These are phyloP conservation scores for Masticophis lateralis DNA, from an alignment of 2,797 vertebrate species.

Conservation along the genomic window DNA sequence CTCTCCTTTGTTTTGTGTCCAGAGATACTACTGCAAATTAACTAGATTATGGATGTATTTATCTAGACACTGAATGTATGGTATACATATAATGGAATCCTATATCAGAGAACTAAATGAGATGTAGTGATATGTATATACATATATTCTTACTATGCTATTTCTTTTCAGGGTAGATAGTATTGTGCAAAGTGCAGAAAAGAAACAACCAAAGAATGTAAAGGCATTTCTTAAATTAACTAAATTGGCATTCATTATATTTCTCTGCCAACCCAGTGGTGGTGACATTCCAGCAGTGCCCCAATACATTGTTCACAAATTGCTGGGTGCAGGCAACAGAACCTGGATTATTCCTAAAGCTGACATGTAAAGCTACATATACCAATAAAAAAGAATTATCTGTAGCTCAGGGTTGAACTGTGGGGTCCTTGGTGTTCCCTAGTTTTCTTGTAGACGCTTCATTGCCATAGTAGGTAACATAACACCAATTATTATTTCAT, in stretches of 20 bases:
- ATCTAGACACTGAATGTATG: neutral
- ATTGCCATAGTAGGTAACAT: neutral
- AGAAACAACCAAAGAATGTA: neutral
- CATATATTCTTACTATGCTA: neutral
- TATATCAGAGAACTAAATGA: neutral
- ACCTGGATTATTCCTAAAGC: neutral
- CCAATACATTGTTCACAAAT: neutral
- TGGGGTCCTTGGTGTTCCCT: neutral
- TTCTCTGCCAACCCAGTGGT: neutral
- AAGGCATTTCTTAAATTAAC: neutral
- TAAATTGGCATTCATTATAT: neutral
- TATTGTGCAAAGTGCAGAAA: neutral
- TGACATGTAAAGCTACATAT: neutral
- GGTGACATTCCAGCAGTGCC: neutral
- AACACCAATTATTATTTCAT: neutral
- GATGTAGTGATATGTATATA: neutral
- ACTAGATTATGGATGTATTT: neutral
- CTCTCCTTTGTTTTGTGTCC: neutral
- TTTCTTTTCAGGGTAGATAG: neutral
- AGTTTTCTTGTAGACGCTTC: neutral
- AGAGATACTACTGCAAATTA: neutral
- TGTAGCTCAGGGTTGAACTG: neutral
- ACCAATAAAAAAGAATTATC: neutral
- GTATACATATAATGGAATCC: neutral
- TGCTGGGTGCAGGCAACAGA: neutral